Conservation (phyloP, 2,797 vertebrate genomes). For the Uromys caudimaculatus region DNA sequence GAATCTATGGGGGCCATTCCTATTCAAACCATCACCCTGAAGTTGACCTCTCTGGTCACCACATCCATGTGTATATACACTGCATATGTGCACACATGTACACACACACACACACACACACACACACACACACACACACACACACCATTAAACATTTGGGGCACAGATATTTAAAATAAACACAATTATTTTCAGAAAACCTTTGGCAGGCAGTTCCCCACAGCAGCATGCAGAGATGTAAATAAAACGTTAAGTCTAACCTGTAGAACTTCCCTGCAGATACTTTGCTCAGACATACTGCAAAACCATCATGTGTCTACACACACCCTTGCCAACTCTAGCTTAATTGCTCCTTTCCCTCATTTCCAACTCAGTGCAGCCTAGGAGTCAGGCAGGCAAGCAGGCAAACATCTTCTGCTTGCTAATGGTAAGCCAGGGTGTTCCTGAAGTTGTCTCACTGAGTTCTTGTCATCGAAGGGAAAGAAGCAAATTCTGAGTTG, state of each 20-base stretch:
- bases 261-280: neutral
- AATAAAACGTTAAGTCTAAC: neutral
- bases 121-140: neutral
- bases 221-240: rapidly evolving
- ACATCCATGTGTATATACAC: neutral
- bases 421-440: neutral
- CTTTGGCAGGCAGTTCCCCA: neutral
- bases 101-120: neutral
- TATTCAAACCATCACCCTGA: neutral
- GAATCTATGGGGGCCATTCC: neutral
- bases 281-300: neutral
- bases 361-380: neutral
- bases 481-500: neutral
- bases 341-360: neutral
- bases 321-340: neutral
- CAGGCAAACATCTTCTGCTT: neutral
- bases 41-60: neutral
- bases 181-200: neutral
- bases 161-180: neutral
- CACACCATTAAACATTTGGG: neutral
- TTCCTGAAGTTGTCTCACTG: neutral
- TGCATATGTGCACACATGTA: too few species aligned
- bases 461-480: neutral
- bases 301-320: neutral
- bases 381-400: neutral